These are phyloP conservation scores for Sycobia sp. DNA, from an alignment of 1,140 invertebrate species.

Conservation along the genomic window DNA sequence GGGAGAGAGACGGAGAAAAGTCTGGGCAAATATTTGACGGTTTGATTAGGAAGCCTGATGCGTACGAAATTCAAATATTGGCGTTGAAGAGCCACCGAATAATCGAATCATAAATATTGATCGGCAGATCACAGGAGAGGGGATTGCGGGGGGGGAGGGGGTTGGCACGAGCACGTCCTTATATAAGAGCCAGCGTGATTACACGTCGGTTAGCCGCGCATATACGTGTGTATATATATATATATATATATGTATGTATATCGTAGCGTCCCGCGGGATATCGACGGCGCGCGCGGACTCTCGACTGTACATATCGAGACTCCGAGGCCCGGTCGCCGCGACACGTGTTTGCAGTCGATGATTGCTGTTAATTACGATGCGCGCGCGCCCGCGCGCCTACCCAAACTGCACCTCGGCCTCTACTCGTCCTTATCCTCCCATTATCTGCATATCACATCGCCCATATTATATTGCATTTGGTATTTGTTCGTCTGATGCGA, in stretches of 20 bases:
- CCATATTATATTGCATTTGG: no score
- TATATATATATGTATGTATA: no score
- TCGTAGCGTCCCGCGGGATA: slow-evolving; percentile 9
- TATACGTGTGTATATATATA: neutral
- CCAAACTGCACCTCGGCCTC: neutral
- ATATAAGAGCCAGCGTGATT: neutral
- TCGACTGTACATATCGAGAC: no score
- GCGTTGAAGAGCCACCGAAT: slow-evolving; percentile 11
- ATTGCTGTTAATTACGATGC: slow-evolving; percentile 32
- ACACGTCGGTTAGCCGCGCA: neutral
- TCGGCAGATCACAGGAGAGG: slow-evolving; percentile 18
- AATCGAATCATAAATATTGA: slow-evolving; percentile 37
- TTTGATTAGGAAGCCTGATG: slow-evolving; percentile 24
- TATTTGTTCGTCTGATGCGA: no score
- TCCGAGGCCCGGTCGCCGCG: slow-evolving; percentile 4
- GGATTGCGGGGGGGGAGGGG: no score
- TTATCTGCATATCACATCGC: no score
- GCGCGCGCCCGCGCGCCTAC: neutral
- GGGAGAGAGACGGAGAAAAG: slow-evolving; percentile 5
- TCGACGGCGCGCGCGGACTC: neutral
- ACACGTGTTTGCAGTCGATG: slow-evolving; percentile 19
- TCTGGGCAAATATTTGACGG: slow-evolving; percentile 28
- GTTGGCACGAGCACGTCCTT: neutral
- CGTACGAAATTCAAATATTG: slow-evolving; percentile 30
- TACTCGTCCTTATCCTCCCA: no score